A percentile compares a stretch with the other conserved stretches of the same genome.
Conservation (phyloP, 2,888 invertebrate genomes). For the Machimus rusticus region DNA sequence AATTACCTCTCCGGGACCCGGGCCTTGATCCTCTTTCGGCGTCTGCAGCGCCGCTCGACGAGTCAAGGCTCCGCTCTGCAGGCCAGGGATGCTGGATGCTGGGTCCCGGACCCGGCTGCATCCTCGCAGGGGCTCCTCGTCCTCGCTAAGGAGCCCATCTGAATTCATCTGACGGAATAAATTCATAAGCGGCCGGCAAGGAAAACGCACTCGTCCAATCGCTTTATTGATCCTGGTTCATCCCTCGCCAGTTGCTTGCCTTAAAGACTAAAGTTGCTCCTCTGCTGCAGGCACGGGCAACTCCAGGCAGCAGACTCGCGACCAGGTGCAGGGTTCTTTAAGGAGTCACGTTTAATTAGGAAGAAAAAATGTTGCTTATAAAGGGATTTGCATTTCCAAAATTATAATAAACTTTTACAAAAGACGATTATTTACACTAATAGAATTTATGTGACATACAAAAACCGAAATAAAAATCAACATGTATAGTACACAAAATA, state of each 20-base stretch:
- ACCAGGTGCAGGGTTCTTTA: neutral
- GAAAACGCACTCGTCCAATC: neutral
- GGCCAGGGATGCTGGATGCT: neutral
- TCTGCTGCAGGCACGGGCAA: neutral
- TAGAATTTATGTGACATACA: too few species aligned
- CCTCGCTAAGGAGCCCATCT: neutral
- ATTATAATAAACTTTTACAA: too few species aligned
- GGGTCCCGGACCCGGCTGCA: neutral
- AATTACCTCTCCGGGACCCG: neutral
- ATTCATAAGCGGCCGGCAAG: neutral
- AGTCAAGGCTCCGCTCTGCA: neutral
- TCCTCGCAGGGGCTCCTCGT: neutral
- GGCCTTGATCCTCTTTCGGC: neutral
- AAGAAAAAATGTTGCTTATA: too few species aligned
- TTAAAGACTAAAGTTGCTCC: neutral
- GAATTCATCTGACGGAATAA: neutral
- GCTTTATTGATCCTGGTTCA: neutral
- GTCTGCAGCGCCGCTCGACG: neutral
- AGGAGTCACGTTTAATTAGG: too few species aligned
- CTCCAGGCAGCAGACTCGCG: neutral
- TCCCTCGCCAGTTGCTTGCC: neutral
- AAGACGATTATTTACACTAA: too few species aligned
- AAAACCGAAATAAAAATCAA: too few species aligned
- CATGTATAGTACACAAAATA: too few species aligned
- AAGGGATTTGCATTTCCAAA: too few species aligned